phyloP scores from a whole-genome alignment of 2,797 vertebrate genomes.

The Pterois miles region DNA sequence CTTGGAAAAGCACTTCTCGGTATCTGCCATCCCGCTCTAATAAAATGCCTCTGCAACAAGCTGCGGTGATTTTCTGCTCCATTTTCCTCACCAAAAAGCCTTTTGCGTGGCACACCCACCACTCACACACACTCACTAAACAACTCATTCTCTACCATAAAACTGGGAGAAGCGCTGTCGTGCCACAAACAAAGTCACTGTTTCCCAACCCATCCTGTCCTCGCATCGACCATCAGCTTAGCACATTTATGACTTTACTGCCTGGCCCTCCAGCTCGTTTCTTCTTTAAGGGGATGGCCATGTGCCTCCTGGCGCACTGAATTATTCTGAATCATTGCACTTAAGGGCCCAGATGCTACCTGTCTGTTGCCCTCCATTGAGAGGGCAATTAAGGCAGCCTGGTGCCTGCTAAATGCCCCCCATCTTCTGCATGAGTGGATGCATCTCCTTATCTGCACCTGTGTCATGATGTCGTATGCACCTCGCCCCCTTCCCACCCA shows the following conservation, averaged over 20 bases:
- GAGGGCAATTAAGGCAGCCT: constrained; percentile 72
- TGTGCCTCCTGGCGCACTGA: constrained; percentile 70
- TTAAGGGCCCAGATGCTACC: constrained; percentile 78
- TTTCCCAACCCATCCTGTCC: constrained; percentile 22
- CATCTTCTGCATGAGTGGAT: constrained; percentile 69
- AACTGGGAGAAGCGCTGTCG: constrained; percentile 18
- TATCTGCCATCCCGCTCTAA: constrained; percentile 20
- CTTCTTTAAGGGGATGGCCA: constrained; percentile 25
- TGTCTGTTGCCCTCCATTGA: constrained; percentile 61
- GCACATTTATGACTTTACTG: constrained; percentile 79
- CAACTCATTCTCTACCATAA: constrained; percentile 40
- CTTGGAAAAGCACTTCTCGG: constrained; percentile 16
- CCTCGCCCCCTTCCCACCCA: constrained; percentile 63
- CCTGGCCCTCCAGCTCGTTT: constrained; percentile 56
- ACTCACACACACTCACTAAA: background rate
- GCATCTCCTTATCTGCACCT: constrained; percentile 60
- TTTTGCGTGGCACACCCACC: constrained; percentile 13
- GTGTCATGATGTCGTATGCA: constrained; percentile 61
- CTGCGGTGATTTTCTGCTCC: constrained; percentile 52
- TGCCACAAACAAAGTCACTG: constrained; percentile 46
- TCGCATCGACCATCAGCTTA: constrained; percentile 42
- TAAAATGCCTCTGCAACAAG: constrained; percentile 42
- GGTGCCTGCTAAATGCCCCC: constrained; percentile 75
- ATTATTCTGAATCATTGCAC: constrained; percentile 89
- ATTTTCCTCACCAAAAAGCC: constrained; percentile 47